A percentile compares a stretch with the other conserved stretches of the same genome.
Conservation (phyloP, 2,888 invertebrate genomes). For the Drosophila emarginata region DNA sequence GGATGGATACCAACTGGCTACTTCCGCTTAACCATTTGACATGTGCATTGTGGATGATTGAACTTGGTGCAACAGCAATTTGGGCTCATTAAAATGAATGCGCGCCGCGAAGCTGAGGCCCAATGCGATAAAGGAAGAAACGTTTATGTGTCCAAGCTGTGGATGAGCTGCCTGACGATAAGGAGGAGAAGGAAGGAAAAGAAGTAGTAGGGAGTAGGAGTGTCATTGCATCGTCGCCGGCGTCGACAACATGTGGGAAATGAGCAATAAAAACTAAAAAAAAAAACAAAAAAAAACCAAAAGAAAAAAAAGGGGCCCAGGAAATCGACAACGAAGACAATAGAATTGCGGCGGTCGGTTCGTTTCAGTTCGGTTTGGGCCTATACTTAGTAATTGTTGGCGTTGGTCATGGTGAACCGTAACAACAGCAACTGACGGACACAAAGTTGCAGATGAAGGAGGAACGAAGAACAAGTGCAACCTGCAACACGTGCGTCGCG, state of each 20-base stretch:
- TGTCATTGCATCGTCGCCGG: conserved; percentile 34
- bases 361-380: conserved; percentile 25
- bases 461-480: conserved; percentile 25
- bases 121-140: conserved; percentile 38
- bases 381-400: conserved; percentile 61
- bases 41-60: conserved; percentile 53
- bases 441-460: conserved; percentile 1
- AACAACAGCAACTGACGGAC: conserved; percentile 73
- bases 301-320: conserved; percentile 42
- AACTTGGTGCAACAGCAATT: conserved; percentile 64
- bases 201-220: conserved; percentile 9
- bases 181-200: conserved; percentile 13
- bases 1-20: conserved; percentile 41
- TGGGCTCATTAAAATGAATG: conserved; percentile 73
- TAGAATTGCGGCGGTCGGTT: conserved; percentile 65
- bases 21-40: conserved; percentile 59
- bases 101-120: conserved; percentile 16
- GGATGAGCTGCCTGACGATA: not conserved
- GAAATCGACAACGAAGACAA: conserved; percentile 68
- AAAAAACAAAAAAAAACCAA: conserved; percentile 23
- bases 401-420: conserved; percentile 78
- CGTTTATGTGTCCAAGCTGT: conserved; percentile 43
- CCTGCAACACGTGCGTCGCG: conserved; percentile 37
- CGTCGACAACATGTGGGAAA: conserved; percentile 67
- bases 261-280: conserved; percentile 63